Percentiles rank a stretch among this genome's conserved stretches.
Evolutionary conservation across 2,797 vertebrate species (phyloP).

Genomic region (Acanthis flammea): DNA sequence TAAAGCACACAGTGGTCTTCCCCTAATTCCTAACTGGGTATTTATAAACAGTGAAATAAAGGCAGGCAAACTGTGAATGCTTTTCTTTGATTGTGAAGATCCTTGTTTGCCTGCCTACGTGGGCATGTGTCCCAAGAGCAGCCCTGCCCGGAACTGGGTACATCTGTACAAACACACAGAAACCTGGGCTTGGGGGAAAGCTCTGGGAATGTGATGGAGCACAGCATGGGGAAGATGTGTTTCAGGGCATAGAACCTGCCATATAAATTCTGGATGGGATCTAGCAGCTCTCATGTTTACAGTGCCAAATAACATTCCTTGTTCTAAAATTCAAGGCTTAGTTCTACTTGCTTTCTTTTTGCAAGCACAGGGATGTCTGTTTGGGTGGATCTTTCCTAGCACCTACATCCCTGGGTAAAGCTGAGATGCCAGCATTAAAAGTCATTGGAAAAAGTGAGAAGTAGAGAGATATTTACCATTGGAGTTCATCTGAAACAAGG

Average conservation of each 20-base stretch:
- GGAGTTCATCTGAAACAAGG: not conserved
- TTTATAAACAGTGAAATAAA: constrained; percentile 59
- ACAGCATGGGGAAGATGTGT: rapidly evolving
- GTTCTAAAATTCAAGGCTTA: not conserved
- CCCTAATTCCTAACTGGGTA: constrained; percentile 21
- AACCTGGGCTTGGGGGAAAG: not conserved
- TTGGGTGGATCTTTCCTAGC: not conserved
- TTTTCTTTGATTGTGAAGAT: constrained; percentile 30
- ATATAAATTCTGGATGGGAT: not conserved
- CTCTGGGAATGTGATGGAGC: not conserved
- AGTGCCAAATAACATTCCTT: not conserved
- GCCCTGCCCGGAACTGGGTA: not conserved
- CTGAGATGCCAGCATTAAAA: not conserved
- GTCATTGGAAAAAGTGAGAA: not conserved
- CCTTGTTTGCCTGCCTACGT: not conserved
- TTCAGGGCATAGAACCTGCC: not conserved
- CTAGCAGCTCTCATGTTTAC: not conserved
- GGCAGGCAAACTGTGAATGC: not conserved
- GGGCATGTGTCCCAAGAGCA: not conserved
- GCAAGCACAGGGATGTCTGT: rapidly evolving
- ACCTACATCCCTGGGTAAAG: not conserved
- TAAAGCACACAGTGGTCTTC: constrained; percentile 43
- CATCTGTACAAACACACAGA: not conserved
- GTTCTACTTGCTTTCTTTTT: not conserved
- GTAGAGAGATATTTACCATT: not conserved